Conservation (phyloP, 2,888 invertebrate genomes). For the Nemapogon koenigi region DNA sequence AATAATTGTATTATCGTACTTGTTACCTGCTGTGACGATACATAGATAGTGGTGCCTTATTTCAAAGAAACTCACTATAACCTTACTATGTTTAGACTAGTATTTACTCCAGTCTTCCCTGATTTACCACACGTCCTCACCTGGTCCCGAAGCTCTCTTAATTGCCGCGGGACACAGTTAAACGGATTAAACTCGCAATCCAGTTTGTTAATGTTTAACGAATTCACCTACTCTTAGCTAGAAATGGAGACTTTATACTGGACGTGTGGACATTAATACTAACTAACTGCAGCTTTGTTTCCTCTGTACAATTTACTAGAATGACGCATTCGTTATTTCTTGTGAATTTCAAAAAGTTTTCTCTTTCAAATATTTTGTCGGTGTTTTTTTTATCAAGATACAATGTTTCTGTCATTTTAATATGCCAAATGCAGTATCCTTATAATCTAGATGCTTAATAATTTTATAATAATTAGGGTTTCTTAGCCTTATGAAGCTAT, state of each 20-base stretch:
- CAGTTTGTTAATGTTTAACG: slow-evolving; percentile 49
- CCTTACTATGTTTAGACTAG: too few relatives aligned
- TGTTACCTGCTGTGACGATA: too few relatives aligned
- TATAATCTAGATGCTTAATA: too few relatives aligned
- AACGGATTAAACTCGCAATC: slow-evolving; percentile 52
- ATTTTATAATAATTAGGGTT: too few relatives aligned
- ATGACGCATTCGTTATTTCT: too few relatives aligned
- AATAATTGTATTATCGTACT: too few relatives aligned
- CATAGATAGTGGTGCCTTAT: too few relatives aligned
- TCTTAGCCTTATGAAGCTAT: too few relatives aligned
- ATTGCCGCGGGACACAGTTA: slow-evolving; percentile 43
- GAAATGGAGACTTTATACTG: slow-evolving; percentile 24
- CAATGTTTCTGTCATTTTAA: neutral
- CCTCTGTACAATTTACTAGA: too few relatives aligned
- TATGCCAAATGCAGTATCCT: slow-evolving; percentile 21
- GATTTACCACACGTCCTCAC: slow-evolving; percentile 31
- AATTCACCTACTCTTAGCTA: slow-evolving; percentile 39
- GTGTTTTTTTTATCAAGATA: neutral
- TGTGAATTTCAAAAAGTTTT: too few relatives aligned
- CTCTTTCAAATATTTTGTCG: neutral
- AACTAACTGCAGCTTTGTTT: slow-evolving; percentile 3
- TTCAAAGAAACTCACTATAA: too few relatives aligned
- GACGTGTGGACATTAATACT: slow-evolving; percentile 9
- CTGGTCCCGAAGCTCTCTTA: slow-evolving; percentile 29
- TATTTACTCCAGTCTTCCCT: too few relatives aligned